Conservation (phyloP, 1,140 invertebrate species). For the Eriocheir sinensis region DNA sequence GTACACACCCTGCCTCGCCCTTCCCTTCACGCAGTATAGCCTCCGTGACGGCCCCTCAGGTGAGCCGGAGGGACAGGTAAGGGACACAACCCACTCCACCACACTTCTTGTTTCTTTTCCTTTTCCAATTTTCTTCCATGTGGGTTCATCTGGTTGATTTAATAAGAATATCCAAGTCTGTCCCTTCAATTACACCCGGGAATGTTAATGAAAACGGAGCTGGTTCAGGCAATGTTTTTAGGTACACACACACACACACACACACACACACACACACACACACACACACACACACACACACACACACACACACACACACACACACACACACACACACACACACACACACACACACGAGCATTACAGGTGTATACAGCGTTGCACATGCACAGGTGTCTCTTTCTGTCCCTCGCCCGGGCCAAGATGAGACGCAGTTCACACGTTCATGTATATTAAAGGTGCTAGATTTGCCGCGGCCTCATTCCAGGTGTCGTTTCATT, state of each 20-base stretch:
- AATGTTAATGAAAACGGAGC: not conserved
- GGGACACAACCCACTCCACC: not conserved
- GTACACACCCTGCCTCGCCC: not conserved
- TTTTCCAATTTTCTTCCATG: not conserved
- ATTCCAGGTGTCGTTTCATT: conserved; percentile 22
- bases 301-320: no score
- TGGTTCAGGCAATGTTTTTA: not conserved
- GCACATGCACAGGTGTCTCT: no score
- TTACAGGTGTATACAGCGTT: no score
- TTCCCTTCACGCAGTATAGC: no score
- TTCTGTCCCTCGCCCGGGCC: no score
- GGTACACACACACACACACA: not conserved
- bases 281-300: no score
- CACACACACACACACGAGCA: no score
- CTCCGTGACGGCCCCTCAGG: no score
- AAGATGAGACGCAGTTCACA: not conserved
- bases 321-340: no score
- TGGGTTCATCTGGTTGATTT: not conserved
- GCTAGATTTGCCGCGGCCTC: not conserved
- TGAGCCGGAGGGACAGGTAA: not conserved
- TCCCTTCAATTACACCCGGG: not conserved
- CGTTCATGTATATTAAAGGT: not conserved
- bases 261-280: no score
- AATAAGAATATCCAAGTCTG: not conserved
- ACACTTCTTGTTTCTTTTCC: not conserved